These are phyloP conservation scores for Rhodeus uyekii DNA, from an alignment of 2,797 vertebrate genomes.

Conservation along the genomic window DNA sequence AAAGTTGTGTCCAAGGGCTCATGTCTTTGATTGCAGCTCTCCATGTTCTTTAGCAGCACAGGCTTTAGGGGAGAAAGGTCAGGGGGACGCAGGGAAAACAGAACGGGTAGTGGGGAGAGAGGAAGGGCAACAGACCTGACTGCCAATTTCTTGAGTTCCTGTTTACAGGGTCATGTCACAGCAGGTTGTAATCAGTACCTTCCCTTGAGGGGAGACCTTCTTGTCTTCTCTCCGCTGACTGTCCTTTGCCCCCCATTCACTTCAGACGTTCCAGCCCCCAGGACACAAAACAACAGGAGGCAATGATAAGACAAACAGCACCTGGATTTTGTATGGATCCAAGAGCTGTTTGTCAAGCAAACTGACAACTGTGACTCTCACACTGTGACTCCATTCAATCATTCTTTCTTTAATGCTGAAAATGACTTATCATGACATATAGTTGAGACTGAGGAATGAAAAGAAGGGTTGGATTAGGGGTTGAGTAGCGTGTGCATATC, in stretches of 20 bases:
- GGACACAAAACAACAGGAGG: slow-evolving; percentile 66
- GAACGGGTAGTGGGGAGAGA: neutral
- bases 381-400: slow-evolving; percentile 39
- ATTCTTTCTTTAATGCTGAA: too few relatives aligned
- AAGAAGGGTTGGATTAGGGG: neutral
- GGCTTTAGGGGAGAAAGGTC: neutral
- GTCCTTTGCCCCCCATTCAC: slow-evolving; percentile 28
- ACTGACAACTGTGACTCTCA: too few relatives aligned
- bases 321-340: slow-evolving; percentile 63
- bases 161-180: slow-evolving; percentile 28
- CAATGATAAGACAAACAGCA: slow-evolving; percentile 70
- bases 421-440: neutral
- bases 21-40: neutral
- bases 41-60: neutral
- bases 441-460: neutral
- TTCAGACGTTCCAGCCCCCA: slow-evolving; percentile 45
- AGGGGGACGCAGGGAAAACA: neutral
- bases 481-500: slow-evolving; percentile 3
- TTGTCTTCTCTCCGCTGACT: neutral
- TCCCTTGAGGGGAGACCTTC: slow-evolving; percentile 35
- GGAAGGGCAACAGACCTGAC: neutral
- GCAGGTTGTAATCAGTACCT: slow-evolving; percentile 35
- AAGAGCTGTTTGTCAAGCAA: slow-evolving; percentile 49
- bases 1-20: neutral
- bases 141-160: slow-evolving; percentile 10